Base-by-base conservation (phyloP, 2,888 invertebrate genomes). In the Cyrtodaria siliqua region DNA sequence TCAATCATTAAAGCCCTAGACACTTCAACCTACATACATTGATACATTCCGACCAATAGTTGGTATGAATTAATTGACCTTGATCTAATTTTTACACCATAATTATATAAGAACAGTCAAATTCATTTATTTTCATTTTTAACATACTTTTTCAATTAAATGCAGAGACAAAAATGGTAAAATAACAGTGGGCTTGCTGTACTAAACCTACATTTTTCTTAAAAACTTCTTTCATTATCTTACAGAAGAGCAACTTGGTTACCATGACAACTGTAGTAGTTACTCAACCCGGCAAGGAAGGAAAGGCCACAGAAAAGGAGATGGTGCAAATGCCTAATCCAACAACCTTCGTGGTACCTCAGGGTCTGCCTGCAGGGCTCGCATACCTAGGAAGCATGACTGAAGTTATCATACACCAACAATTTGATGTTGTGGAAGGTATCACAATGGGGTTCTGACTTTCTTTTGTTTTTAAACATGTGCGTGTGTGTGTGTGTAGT, bases 361-460 rank as follows among this genome's bases (percentile, higher is more conserved):
- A 76, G 20, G 89, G 89, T 0, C 69, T 90, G 1, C 90, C 90
- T 9, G 82, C 87, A 0, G 87, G 89, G 1, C 73, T 90, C 3
- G 84, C 85, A 0, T 90, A 89, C 63, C 80, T 90, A 24, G 80
- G 78, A 2, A 55, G 72, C 6, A 67, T 90, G 26, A 80, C 83
- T 69, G 86, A 87, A 67, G 77, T 90, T 18, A 61, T 82, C 9
- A 84, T 90, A 18, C 88, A 87, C 61, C 89, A 90, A 64, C 82
- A 86, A 40, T 73, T 89, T 55, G 87, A 89, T 49, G 42, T 85
- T 18, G 53, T 87, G 14, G 90, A 90, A 87, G 87, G 90, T 89
- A 72, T 59, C 8, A 20, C 6, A 4, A 33, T 8, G 12, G 33
- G 33, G 12, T n/a, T n/a, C n/a, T n/a, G n/a, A n/a, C n/a, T n/a